Base-by-base conservation (phyloP, 2,888 invertebrate species). In the Xylota segnis region DNA sequence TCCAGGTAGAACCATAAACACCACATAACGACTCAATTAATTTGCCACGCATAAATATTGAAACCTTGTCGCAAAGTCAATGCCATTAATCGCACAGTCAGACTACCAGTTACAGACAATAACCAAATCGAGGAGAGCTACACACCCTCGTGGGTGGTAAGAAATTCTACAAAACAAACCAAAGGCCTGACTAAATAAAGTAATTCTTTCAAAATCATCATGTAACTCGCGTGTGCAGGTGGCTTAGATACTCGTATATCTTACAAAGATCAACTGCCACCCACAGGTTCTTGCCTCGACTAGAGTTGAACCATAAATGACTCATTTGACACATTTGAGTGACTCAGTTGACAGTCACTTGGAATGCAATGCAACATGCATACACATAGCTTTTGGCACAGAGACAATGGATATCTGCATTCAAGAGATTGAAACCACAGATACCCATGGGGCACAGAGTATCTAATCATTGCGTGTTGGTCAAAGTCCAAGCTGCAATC, bases 11-110 rank as follows among this genome's bases (percentile, higher is more conserved):
- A 10, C 61, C 54, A 71, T 71, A 71, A 34, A 32, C 66, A 71
- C 65, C 23, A 16, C 34, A 34, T 47, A 78, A 45, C 61, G 45
- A 47, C 63, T 75, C 45, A 79, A 79, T 79, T 75, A 79, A 79
- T 75, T n/a, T 59, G 50, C 58, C 58, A 70, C 61, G 59, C 50
- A 76, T 66, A 23, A 56, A 47, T 65, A 66, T 23, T 37, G 45
- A 59, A 68, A 65, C 79, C 74, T 84, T 79, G 75, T 79, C 45
- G 37, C 79, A 79, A 79, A 68, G 72, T 79, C 83, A 84, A 79
- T 84, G 79, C 54, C 83, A 75, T 79, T 65, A 52, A 68, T 79
- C 72, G 32, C 6, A 50, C 6, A 50, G 40, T 61, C 40, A 10
- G 47, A 10, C 58, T 18, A 45, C 5, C 37, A 32, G 23, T 3